A percentile compares a stretch with the other conserved stretches of the same genome.
phyloP scores from a whole-genome alignment of 2,797 vertebrate species.

The Notolepis coatsorum region DNA sequence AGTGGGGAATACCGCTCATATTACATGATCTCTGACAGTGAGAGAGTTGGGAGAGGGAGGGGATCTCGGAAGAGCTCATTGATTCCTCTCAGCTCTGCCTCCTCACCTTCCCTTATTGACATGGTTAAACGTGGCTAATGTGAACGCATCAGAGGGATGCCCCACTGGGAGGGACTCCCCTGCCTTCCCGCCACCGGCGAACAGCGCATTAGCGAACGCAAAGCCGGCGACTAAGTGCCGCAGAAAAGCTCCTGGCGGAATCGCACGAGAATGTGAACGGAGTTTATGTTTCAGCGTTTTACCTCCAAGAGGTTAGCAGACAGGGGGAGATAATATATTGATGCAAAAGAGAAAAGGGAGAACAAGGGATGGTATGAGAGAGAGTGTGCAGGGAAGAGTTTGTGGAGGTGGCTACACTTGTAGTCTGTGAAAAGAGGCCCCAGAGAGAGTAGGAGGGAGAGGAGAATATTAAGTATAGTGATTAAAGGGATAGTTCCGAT shows the following conservation, averaged over 20 bases:
- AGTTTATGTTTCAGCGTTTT: too few species aligned
- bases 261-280: too few species aligned
- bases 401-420: not conserved
- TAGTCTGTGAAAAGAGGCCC: not conserved
- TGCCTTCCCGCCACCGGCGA: constrained; percentile 6
- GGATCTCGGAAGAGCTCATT: constrained; percentile 41
- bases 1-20: constrained; percentile 51
- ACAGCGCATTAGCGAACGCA: constrained; percentile 5
- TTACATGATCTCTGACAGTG: constrained; percentile 54
- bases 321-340: not conserved
- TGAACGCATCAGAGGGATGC: constrained; percentile 35
- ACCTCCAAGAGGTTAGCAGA: not conserved
- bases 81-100: constrained; percentile 43
- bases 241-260: not conserved
- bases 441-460: not conserved
- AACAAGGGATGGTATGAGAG: not conserved
- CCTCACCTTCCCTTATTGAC: constrained; percentile 43
- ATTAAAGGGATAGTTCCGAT: too few species aligned
- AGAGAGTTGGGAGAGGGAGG: constrained; percentile 46
- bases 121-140: constrained; percentile 50
- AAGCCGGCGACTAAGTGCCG: not conserved
- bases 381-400: not conserved
- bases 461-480: not conserved
- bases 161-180: constrained; percentile 13
- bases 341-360: not conserved